phyloP scores from a whole-genome alignment of 2,888 invertebrate species.

The Sminthurides aquaticus region DNA sequence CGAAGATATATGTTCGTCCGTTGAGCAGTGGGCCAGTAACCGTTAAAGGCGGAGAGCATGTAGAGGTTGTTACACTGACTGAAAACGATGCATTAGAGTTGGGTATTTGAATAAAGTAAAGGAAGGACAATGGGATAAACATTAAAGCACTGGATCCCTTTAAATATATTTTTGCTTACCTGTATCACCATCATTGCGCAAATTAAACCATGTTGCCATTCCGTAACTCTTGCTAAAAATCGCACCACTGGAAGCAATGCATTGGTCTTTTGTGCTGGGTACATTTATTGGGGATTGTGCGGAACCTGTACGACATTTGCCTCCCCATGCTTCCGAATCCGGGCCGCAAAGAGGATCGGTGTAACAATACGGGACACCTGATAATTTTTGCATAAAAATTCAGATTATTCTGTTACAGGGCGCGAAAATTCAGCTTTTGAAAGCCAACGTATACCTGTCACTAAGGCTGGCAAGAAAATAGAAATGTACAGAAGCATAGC shows the following conservation, averaged over 20 bases:
- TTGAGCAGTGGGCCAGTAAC: not conserved
- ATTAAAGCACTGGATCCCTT: too few species aligned
- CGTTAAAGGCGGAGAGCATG: not conserved
- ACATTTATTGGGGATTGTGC: not conserved
- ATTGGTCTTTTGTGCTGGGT: not conserved
- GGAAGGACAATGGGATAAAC: too few species aligned
- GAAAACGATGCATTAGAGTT: too few species aligned
- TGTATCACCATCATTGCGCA: constrained; percentile 11
- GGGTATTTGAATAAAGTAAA: too few species aligned
- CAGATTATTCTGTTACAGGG: not conserved
- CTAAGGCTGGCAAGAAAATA: not conserved
- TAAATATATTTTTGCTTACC: constrained; percentile 1
- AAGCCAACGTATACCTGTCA: too few species aligned
- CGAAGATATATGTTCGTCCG: not conserved
- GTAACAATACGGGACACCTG: not conserved
- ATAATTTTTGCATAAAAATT: not conserved
- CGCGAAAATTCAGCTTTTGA: not conserved
- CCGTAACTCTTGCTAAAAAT: not conserved
- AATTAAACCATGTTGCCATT: not conserved
- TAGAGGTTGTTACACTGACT: not conserved
- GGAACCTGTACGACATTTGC: not conserved
- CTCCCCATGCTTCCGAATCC: not conserved
- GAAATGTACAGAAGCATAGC: not conserved
- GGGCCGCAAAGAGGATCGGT: not conserved
- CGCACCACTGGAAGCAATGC: too few species aligned